These are phyloP conservation scores for Physeter macrocephalus DNA, from an alignment of 2,113 vertebrate genomes.

Conservation along the genomic window DNA sequence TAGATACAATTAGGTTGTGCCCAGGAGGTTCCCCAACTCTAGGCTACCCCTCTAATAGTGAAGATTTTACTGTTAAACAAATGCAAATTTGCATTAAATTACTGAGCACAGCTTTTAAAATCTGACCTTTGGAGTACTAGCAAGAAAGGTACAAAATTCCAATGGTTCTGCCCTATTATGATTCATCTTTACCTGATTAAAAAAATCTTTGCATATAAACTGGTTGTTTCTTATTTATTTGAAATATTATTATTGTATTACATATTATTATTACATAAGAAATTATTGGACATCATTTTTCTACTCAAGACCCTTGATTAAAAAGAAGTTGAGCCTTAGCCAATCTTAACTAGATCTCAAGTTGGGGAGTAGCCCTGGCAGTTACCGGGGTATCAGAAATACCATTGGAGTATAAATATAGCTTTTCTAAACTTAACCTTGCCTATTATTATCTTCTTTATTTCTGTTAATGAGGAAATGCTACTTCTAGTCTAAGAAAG, in stretches of 20 bases:
- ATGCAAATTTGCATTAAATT: not conserved
- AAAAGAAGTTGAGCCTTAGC: not conserved
- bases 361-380: not conserved
- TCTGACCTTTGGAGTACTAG: not conserved
- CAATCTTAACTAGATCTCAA: not conserved
- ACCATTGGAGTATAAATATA: not conserved
- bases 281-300: not conserved
- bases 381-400: not conserved
- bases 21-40: not conserved
- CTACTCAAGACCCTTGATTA: not conserved
- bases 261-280: not conserved
- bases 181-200: not conserved
- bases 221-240: conserved; percentile 11
- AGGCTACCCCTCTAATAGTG: not conserved
- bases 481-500: not conserved
- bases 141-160: not conserved
- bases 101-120: not conserved
- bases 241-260: not conserved
- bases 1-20: not conserved
- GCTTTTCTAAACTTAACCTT: conserved; percentile 17
- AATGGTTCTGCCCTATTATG: not conserved
- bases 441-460: conserved; percentile 9
- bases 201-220: not conserved
- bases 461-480: not conserved
- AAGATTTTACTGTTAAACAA: not conserved